These are phyloP conservation scores for Pardosa pseudoannulata DNA, from an alignment of 2,888 invertebrate species.

Conservation along the genomic window DNA sequence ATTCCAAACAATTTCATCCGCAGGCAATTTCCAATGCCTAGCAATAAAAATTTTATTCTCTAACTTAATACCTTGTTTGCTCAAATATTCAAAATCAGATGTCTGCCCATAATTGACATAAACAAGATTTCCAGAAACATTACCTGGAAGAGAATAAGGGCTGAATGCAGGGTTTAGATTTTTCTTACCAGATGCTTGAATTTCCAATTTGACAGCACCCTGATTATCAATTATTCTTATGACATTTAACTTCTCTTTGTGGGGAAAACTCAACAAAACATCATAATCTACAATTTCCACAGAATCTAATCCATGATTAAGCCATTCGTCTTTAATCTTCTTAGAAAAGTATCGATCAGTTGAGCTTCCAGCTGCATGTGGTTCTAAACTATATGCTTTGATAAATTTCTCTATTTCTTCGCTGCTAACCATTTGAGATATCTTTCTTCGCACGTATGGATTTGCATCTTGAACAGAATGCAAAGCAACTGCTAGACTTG, in stretches of 20 bases:
- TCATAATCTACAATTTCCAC: slow-evolving; percentile 73
- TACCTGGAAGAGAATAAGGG: slow-evolving; percentile 75
- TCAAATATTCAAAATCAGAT: slow-evolving; percentile 78
- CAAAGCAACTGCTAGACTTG: slow-evolving; percentile 72
- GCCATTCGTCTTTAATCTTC: slow-evolving; percentile 70
- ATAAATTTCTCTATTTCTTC: slow-evolving; percentile 68
- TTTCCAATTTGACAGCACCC: slow-evolving; percentile 35
- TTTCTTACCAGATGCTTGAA: slow-evolving; percentile 60
- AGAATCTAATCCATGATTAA: slow-evolving; percentile 73
- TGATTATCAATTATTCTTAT: slow-evolving; percentile 70
- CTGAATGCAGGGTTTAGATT: slow-evolving; percentile 74
- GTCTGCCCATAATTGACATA: slow-evolving; percentile 79
- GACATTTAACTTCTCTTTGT: slow-evolving; percentile 72
- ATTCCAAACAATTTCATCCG: slow-evolving; percentile 74
- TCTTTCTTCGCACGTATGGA: slow-evolving; percentile 73
- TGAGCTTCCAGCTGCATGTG: slow-evolving; percentile 73
- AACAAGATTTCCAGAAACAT: slow-evolving; percentile 75
- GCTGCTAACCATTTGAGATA: slow-evolving; percentile 64
- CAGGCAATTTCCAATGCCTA: slow-evolving; percentile 76
- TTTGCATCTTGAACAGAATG: slow-evolving; percentile 73
- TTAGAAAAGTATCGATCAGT: slow-evolving; percentile 72
- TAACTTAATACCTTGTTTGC: slow-evolving; percentile 76
- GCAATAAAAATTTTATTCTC: slow-evolving; percentile 79
- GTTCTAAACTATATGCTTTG: slow-evolving; percentile 65
- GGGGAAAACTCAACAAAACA: slow-evolving; percentile 73